A percentile compares a stretch with the other conserved stretches of the same genome.
These are phyloP conservation scores for Polydrusus pterygomalis DNA, from an alignment of 2,888 invertebrate genomes.

Conservation along the genomic window DNA sequence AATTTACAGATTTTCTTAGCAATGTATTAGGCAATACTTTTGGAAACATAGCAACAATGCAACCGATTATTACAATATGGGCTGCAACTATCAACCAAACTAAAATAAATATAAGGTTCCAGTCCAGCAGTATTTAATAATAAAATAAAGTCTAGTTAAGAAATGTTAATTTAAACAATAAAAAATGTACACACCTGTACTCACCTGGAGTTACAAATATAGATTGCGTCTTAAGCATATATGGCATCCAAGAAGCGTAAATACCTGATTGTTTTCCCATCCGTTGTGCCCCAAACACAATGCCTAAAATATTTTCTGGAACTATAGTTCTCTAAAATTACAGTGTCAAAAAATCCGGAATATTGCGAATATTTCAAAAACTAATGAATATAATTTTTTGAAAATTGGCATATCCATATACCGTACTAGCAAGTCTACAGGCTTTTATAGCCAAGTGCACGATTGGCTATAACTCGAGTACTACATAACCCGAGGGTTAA, in stretches of 20 bases:
- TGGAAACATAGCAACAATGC: constrained; percentile 76
- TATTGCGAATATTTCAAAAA: too few relatives aligned
- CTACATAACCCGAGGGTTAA: too few relatives aligned
- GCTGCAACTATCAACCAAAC: constrained; percentile 75
- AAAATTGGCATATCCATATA: too few relatives aligned
- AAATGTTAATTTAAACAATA: not conserved
- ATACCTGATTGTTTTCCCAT: constrained; percentile 67
- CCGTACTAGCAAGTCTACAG: too few relatives aligned
- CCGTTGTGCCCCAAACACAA: constrained; percentile 62
- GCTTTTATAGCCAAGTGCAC: too few relatives aligned
- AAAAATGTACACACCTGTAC: constrained; percentile 13
- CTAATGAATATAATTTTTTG: too few relatives aligned
- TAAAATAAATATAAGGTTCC: constrained; percentile 39
- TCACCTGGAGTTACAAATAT: constrained; percentile 61
- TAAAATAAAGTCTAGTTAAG: not conserved
- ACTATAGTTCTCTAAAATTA: too few relatives aligned
- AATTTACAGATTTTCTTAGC: constrained; percentile 75
- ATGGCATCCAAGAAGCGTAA: constrained; percentile 65
- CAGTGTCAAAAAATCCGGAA: too few relatives aligned
- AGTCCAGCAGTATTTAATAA: not conserved
- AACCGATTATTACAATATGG: constrained; percentile 72
- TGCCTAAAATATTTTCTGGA: constrained; percentile 58
- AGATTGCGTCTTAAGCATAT: constrained; percentile 54
- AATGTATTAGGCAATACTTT: constrained; percentile 74
- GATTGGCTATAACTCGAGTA: too few relatives aligned